phyloP scores from a whole-genome alignment of 2,113 vertebrate species.

The Melospiza melodia region DNA sequence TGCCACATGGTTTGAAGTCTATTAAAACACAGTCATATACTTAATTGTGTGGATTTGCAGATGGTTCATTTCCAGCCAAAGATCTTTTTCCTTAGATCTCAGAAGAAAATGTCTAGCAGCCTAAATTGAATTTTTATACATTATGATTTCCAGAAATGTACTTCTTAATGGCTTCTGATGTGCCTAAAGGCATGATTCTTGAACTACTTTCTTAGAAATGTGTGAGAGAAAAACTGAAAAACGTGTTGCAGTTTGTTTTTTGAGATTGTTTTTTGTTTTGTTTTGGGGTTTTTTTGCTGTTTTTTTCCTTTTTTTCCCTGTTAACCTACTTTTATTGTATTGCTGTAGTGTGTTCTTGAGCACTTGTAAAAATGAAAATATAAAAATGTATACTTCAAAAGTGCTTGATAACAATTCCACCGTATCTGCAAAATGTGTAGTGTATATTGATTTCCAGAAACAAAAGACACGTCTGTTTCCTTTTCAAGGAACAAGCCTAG shows the following conservation, averaged over 20 bases:
- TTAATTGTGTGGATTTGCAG: constrained; percentile 69
- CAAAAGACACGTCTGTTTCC: neutral
- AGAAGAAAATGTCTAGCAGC: constrained; percentile 59
- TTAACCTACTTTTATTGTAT: constrained; percentile 32
- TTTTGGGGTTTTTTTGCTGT: neutral
- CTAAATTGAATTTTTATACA: constrained; percentile 78
- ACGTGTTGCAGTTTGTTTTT: neutral
- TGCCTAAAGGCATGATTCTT: constrained; percentile 74
- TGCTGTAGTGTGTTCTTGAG: constrained; percentile 24
- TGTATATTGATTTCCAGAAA: constrained; percentile 28
- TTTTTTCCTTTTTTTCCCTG: neutral
- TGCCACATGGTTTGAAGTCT: constrained; percentile 43
- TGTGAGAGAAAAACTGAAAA: constrained; percentile 30
- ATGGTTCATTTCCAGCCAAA: constrained; percentile 68
- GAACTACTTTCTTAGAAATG: constrained; percentile 51
- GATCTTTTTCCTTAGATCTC: constrained; percentile 62
- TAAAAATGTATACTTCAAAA: constrained; percentile 10
- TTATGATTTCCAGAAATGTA: constrained; percentile 77
- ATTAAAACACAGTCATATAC: constrained; percentile 44
- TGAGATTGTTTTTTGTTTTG: neutral
- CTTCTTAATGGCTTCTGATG: constrained; percentile 76
- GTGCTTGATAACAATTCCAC: constrained; percentile 6
- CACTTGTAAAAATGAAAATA: constrained; percentile 38
- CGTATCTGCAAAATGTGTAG: neutral
- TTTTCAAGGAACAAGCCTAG: neutral